A percentile compares a stretch with the other conserved stretches of the same genome.
phyloP scores from a whole-genome alignment of 2,113 vertebrate genomes.

The Hirundichthys speculiger region DNA sequence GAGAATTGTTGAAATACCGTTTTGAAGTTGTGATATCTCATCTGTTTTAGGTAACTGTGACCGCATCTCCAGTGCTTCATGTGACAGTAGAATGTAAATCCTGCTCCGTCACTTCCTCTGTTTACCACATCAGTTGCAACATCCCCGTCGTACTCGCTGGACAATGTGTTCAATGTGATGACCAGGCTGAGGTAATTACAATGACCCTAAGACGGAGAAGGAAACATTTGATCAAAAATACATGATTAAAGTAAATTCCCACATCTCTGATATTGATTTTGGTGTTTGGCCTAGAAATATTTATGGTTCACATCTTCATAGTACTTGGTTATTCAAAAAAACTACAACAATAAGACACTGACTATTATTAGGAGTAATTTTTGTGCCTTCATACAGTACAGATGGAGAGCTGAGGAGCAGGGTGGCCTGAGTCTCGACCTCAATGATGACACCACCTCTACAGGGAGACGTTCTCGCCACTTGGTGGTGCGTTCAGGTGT shows the following conservation, averaged over 20 bases:
- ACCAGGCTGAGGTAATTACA: conserved; percentile 61
- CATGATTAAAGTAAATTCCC: too few species aligned
- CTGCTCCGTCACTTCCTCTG: conserved; percentile 57
- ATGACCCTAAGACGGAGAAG: neutral
- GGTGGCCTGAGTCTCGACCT: conserved; percentile 67
- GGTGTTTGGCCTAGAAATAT: too few species aligned
- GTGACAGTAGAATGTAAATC: conserved; percentile 78
- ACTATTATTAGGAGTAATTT: neutral
- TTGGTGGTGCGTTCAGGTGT: conserved; percentile 72
- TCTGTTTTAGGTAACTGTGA: conserved; percentile 72
- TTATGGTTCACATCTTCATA: too few species aligned
- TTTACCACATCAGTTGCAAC: conserved; percentile 45
- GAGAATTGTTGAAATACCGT: neutral
- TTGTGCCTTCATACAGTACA: conserved; percentile 66
- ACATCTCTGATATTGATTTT: too few species aligned
- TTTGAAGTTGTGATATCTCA: neutral
- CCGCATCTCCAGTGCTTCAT: conserved; percentile 55
- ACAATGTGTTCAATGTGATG: conserved; percentile 69
- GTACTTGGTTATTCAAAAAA: too few species aligned
- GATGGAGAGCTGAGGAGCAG: conserved; percentile 74
- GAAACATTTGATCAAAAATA: too few species aligned
- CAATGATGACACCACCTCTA: conserved; percentile 59
- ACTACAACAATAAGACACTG: too few species aligned
- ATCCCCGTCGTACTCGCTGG: conserved; percentile 65
- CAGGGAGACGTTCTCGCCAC: conserved; percentile 59